Base-by-base conservation (phyloP, 2,113 vertebrate genomes). In the Psettodes erumei region DNA sequence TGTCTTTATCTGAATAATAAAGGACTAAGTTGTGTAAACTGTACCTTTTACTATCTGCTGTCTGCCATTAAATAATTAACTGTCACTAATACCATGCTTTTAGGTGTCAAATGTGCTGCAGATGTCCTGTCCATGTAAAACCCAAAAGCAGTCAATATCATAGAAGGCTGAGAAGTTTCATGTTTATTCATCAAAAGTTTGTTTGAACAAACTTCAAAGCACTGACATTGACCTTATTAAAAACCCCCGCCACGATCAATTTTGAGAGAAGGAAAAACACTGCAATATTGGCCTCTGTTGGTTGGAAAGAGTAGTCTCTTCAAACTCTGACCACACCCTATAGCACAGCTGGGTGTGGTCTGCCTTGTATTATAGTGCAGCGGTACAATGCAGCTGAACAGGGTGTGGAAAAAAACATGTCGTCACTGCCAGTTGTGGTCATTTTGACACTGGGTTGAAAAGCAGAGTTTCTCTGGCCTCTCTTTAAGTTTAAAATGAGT, bases 171-270 rank as follows among this genome's bases (percentile, higher is more conserved):
- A 45, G 19, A n/a, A 21, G 10, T 35, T 2, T 38, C 10, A 38
- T 38, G 30, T 40, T 40, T 4, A 47, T 38, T 62, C 23, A 70
- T 69, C 58, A 60, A 59, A 45, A 30, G 67, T 59, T 37, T 47
- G 45, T 71, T 40, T 71, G 45, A 71, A 60, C 68, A 50, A 32
- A 25, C 16, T 60, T 60, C 45, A 37, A 30, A 72, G 25, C 2
- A 6, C 32, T 15, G 4, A 6, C 13, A 21, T 27, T 28, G 13
- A 59, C 33, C n/a, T 70, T 70, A 50, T 60, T 71, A 71, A 40
- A 51, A 25, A 40, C 56, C 38, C 18, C 40, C 40, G 6, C 23
- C 33, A 37, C 35, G 18, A 43, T 40, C 33, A 1, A 40, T 48
- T 47, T 60, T 60, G 43, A 12, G 19, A 61, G 8, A 45, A 33